Conservation (phyloP, 2,888 invertebrate genomes). For the Cepaea hortensis region DNA sequence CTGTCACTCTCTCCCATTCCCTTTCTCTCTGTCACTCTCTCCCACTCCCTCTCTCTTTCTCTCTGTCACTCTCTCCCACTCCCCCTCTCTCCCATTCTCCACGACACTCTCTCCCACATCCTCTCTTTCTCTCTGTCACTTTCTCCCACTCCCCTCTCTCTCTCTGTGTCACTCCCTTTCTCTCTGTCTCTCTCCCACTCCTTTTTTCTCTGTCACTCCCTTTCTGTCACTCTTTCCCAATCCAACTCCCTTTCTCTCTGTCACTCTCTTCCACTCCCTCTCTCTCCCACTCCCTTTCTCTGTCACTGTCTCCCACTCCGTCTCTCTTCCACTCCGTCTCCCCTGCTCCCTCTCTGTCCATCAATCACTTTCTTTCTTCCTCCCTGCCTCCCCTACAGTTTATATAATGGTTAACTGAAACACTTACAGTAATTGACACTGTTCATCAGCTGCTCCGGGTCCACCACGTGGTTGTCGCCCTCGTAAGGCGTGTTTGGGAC, state of each 20-base stretch:
- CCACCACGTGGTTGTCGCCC: background rate
- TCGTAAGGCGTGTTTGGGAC: constrained; percentile 18
- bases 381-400: no score
- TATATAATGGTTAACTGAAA: no score
- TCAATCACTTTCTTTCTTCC: no score
- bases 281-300: no score
- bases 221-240: background rate
- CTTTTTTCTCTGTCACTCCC: background rate
- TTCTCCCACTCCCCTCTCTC: background rate
- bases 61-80: background rate
- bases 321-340: background rate
- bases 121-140: background rate
- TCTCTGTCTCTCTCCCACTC: no score
- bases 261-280: background rate
- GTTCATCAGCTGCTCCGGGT: constrained; percentile 18
- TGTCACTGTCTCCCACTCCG: no score
- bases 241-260: background rate
- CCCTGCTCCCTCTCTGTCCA: no score
- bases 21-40: background rate
- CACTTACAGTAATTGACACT: constrained; percentile 18
- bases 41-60: background rate
- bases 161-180: background rate
- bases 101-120: background rate
- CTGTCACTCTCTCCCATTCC: background rate
- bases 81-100: background rate